Percentiles rank a stretch among this genome's conserved stretches.
These are phyloP conservation scores for Ophiodon elongatus DNA, from an alignment of 2,113 vertebrate genomes.

Conservation along the genomic window DNA sequence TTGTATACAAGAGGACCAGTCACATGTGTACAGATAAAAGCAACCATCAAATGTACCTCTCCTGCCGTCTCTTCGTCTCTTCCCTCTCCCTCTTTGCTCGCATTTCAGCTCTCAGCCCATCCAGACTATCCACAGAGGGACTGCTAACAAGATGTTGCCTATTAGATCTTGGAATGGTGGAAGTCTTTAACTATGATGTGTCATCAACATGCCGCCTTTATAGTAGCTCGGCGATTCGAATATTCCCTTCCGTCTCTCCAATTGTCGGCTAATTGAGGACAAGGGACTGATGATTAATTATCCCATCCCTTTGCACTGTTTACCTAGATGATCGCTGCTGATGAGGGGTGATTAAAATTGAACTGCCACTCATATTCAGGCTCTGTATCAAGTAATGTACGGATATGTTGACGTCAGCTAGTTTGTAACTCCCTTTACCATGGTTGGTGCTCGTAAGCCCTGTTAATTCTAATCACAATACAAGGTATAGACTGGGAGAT, in stretches of 20 bases:
- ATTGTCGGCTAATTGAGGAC: conserved; percentile 66
- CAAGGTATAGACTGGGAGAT: background rate
- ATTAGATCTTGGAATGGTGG: conserved; percentile 62
- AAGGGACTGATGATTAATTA: conserved; percentile 72
- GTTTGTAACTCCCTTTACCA: conserved; percentile 2
- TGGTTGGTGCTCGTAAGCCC: background rate
- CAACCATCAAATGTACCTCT: conserved; percentile 24
- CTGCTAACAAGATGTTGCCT: conserved; percentile 67
- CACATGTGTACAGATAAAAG: background rate
- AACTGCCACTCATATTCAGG: conserved; percentile 65
- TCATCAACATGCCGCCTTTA: conserved; percentile 70
- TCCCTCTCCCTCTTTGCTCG: background rate
- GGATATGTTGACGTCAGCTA: conserved; percentile 35
- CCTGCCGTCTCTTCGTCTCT: background rate
- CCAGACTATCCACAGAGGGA: conserved; percentile 42
- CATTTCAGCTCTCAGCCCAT: conserved; percentile 30
- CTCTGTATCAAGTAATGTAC: conserved; percentile 44
- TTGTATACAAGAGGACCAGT: background rate
- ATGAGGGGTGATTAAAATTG: conserved; percentile 73
- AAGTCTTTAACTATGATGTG: conserved; percentile 67
- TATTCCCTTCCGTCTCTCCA: conserved; percentile 63
- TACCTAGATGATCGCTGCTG: conserved; percentile 64
- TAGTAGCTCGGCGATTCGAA: conserved; percentile 56
- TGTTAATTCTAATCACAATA: background rate
- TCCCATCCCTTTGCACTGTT: conserved; percentile 62